These are phyloP conservation scores for Phainopepla nitens DNA, from an alignment of 2,113 vertebrate species.

Conservation along the genomic window DNA sequence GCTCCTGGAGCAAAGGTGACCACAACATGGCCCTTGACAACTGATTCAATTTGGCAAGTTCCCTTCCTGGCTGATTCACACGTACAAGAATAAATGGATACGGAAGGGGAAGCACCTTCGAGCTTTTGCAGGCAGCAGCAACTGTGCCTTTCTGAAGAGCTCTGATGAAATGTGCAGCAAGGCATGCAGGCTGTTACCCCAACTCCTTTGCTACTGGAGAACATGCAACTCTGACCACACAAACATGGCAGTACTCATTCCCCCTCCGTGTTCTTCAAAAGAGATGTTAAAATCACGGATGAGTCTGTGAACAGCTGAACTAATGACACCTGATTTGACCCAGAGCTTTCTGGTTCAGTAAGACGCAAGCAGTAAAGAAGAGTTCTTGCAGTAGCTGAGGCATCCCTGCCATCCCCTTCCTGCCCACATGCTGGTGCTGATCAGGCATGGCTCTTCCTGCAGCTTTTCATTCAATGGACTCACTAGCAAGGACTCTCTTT, in stretches of 20 bases:
- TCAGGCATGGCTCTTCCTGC: not conserved
- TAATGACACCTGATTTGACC: not conserved
- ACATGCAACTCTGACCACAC: not conserved
- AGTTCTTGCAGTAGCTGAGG: not conserved
- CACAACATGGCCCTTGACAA: not conserved
- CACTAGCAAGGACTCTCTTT: not conserved
- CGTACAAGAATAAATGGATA: not conserved
- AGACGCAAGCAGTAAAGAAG: not conserved
- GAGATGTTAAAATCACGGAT: not conserved
- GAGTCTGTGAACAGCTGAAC: not conserved
- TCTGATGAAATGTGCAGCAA: not conserved
- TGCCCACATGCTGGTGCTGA: not conserved
- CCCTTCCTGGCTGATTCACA: not conserved
- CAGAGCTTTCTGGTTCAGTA: not conserved
- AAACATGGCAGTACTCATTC: not conserved
- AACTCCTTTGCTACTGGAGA: not conserved
- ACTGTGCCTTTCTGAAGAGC: not conserved
- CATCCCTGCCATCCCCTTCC: not conserved
- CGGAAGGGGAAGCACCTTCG: not conserved
- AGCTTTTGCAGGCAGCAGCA: not conserved
- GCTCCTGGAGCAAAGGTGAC: not conserved
- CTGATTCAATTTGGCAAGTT: not conserved
- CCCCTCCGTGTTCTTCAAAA: not conserved
- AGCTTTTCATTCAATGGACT: not conserved
- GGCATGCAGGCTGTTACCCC: not conserved